Base-by-base conservation (phyloP, 2,797 vertebrate species). In the Sebastes oblongus region DNA sequence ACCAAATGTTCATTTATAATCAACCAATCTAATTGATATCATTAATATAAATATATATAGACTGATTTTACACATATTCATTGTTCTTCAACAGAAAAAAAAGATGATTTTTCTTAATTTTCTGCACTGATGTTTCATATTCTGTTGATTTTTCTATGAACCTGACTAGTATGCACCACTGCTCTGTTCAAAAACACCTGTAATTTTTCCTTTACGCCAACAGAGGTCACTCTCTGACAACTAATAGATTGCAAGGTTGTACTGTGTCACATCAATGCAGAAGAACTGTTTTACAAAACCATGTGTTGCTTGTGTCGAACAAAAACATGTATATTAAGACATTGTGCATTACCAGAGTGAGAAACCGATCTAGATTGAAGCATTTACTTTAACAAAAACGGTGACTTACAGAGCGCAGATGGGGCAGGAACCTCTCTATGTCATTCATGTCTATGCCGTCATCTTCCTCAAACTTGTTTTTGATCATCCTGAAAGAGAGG, bases 401-500 rank as follows among this genome's bases (percentile, higher is more conserved):
- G 20, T n/a, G 27, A 95, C 97, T 93, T 93, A 99, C 98, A 82
- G 97, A 96, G 69, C 85, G 87, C 92, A 98, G 96, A 79, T 96
- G 94, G 0, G 98, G 98, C 32, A 99, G 96, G 78, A 99, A 98
- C 86, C 97, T 97, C 90, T 98, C 97, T 14, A 99, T 97, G 93
- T 98, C 97, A 0, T 98, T 99, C 94, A 99, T 94, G 93, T 98
- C 97, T 84, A 99, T 98, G 50, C 96, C 91, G 0, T 98, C 97
- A 16, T 97, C 96, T 12, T 98, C 97, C 36, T 98, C 97, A 2
- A 96, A 95, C 52, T 95, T 97, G 80, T 95, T 96, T 92, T 98
- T 99, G 78, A 96, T 97, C 94, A 98, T 96, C 88, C 98, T 99
- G 62, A 66, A 79, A 72, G 5, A 80, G 22, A 76, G 4, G 6